Base-by-base conservation (phyloP, 2,888 invertebrate species). In the Folsomia manolachei region DNA sequence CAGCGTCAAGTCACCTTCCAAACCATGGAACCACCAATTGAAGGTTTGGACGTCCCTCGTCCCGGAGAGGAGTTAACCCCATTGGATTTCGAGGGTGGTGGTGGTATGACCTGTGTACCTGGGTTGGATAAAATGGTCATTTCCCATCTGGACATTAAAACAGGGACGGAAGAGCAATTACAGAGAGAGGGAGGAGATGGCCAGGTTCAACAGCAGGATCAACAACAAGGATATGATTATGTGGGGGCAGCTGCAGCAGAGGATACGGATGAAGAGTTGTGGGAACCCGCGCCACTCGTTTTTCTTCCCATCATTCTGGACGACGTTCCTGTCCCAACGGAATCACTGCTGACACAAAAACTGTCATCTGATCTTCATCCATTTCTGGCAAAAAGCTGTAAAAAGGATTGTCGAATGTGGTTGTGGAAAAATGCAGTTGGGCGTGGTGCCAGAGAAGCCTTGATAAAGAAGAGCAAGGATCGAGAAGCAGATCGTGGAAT, bases 321-420 rank as follows among this genome's bases (percentile, higher is more conserved):
- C 19, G 75, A 78, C 7, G 63, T 78, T 19, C 70, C 72, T 21
- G 69, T 72, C 25, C 79, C 79, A 1, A 73, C 75, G 2, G 60
- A 68, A 1, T 61, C 69, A 0, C 69, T 70, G 23, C 61, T 77
- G 19, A 70, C 52, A 4, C 39, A 25, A 11, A 63, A 63, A 0
- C 52, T 79, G 11, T 69, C 75, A 21, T 62, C 68, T 18, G 71
- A 71, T 52, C 39, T 69, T 24, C 78, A 75, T 27, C 69, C 53
- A 0, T 64, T 72, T 9, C 70, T 79, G 26, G 76, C 75, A 26
- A 71, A 67, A 18, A 67, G 52, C 1, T 79, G 60, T 67, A 78
- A 77, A 63, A 79, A 79, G 27, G 79, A 79, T 61, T 78, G 78
- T 67, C 70, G 79, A 11, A 71, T 70, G 21, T 79, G 79, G 79